Evolutionary conservation across 30 jellyfish, hydroid and myxozoan species (phyloP).

Genomic region (Aurelia aurita): DNA sequence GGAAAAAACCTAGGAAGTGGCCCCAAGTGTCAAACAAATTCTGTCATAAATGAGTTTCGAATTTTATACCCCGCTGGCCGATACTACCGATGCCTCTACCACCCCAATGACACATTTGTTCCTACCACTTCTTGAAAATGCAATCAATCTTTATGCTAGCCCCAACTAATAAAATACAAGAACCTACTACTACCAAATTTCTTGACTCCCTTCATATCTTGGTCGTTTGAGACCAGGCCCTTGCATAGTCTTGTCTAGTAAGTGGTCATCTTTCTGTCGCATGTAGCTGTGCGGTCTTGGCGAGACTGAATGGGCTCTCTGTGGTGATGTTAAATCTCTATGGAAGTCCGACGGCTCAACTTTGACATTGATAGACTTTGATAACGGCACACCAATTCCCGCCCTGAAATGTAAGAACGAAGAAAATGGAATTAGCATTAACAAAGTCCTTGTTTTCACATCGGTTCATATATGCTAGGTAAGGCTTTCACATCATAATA

Average conservation of each 20-base stretch:
- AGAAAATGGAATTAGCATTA: background rate
- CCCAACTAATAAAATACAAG: constrained; percentile 20
- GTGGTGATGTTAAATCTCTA: constrained; percentile 94
- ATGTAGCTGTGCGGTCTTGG: constrained; percentile 78
- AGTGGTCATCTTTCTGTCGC: constrained; percentile 74
- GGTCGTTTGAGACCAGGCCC: constrained; percentile 66
- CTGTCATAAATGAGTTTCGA: too few relatives aligned
- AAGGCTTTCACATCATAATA: too few relatives aligned
- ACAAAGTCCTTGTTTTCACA: too few relatives aligned
- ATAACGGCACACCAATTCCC: constrained; percentile 66
- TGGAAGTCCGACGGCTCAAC: constrained; percentile 93
- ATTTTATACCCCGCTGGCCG: too few relatives aligned
- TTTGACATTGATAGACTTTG: constrained; percentile 76
- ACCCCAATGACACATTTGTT: too few relatives aligned
- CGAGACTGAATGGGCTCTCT: constrained; percentile 83
- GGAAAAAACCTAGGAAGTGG: too few relatives aligned
- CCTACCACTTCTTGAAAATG: background rate
- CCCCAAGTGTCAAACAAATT: too few relatives aligned
- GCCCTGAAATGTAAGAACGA: constrained; percentile 19
- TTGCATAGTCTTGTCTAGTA: constrained; percentile 53
- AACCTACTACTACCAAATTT: constrained; percentile 56
- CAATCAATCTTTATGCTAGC: background rate
- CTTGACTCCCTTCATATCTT: constrained; percentile 63
- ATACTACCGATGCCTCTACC: too few relatives aligned
- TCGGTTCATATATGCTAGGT: too few relatives aligned